phyloP scores from a whole-genome alignment of 2,797 vertebrate species.

The Gymnothorax javanicus region DNA sequence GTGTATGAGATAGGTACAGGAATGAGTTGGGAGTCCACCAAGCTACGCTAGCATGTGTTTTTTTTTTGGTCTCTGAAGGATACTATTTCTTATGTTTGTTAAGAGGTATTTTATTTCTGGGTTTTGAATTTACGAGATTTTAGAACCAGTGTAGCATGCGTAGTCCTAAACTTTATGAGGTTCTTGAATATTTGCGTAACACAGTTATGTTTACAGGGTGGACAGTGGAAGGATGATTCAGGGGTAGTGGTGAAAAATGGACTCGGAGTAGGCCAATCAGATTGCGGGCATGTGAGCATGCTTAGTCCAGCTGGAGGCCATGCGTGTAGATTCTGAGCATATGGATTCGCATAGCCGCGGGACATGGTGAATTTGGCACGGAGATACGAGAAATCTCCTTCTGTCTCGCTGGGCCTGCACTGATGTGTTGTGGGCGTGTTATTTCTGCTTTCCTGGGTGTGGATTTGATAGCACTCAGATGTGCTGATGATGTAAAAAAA shows the following conservation, averaged over 20 bases:
- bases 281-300: background rate
- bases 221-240: background rate
- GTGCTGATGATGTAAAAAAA: background rate
- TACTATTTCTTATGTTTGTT: too few species aligned
- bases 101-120: too few species aligned
- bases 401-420: background rate
- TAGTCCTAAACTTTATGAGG: background rate
- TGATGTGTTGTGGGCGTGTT: background rate
- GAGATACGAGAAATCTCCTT: background rate
- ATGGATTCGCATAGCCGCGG: background rate
- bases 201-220: background rate
- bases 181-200: background rate
- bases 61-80: too few species aligned
- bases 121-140: too few species aligned
- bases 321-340: background rate
- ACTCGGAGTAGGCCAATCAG: background rate
- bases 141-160: too few species aligned
- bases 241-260: background rate
- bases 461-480: background rate
- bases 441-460: background rate
- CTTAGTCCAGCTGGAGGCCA: background rate
- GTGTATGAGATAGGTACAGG: too few species aligned
- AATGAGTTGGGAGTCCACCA: too few species aligned
- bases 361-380: background rate
- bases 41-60: too few species aligned